Evolutionary conservation across 1,140 invertebrate genomes (phyloP), one percentile per base, ranked within the genome.

Genomic region (Pygmarrhopalites habei): DNA sequence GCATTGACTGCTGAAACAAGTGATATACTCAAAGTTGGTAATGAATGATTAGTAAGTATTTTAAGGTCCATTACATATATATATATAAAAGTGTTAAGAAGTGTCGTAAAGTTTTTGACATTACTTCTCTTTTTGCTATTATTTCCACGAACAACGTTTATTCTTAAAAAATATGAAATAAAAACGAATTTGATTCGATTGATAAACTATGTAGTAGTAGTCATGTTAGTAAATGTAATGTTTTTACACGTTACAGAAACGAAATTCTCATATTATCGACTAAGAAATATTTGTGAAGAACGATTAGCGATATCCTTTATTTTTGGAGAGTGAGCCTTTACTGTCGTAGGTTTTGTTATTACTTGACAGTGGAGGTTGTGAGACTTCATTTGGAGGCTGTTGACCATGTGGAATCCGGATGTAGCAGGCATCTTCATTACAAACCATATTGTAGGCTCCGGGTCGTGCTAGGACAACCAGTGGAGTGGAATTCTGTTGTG

Each of bases 391-490:
- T 26, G 14, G 7, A 21, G 7, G 10, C 29, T 10, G n/a, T n/a
- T n/a, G n/a, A n/a, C 51, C 26, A 28, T 55, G 51, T 19, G 25
- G 51, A 7, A 55, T 26, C 23, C 29, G 25, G 23, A 55, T 55
- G 26, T 55, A 55, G 26, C 51, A 55, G 7, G 51, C 51, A 14
- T 55, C 29, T 21, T 29, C 51, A 23, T 55, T 32, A 55, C 51
- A 55, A 10, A 55, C 51, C 51, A 55, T 55, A 26, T 28, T 12
- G 29, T 55, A 55, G 21, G 25, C 29, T 10, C 51, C 51, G 10
- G 51, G 51, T 26, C 21, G 26, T 5, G 51, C 51, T 5, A 55
- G 5, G 14, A 55, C 51, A 14, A 55, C 51, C 14, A 55, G 21
- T 29, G 51, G 51, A 7, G 26, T 29, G 4, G 25, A 29, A 10